Base-by-base conservation (phyloP, 2,797 vertebrate species). In the Gobio occitaniae region DNA sequence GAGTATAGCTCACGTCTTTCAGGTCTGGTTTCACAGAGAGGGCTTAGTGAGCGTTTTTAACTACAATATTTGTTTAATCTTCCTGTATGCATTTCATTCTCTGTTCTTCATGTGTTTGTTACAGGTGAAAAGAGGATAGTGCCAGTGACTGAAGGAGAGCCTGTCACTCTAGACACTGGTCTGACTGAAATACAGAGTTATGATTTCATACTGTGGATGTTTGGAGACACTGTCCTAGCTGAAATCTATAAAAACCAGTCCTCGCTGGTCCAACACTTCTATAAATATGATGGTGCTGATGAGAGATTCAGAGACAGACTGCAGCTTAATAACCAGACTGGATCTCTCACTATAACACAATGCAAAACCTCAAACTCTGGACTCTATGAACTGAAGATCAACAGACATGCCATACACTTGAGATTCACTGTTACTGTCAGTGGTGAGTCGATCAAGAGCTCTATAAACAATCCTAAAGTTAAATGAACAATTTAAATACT, bases 101-200 rank as follows among this genome's bases (percentile, higher is more conserved):
- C 7, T 68, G 7, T 38, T 38, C 65, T 68, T 15, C 4, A 29
- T 68, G 17, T 41, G 66, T 21, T 68, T 68, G 36, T 36, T 41
- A 69, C 66, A 68, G 65, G 17, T 68, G 65, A 36, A 38, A 1
- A 38, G 32, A 68, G 2, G 16, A 10, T 16, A 38, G 0, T 11
- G 65, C 19, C 17, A 11, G 16, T 10, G 65, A 38, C 1, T 4
- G 10, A 11, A 17, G 1, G 17, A 41, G 0, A 6, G 0, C 1
- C 36, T 2, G 36, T 25, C 25, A 25, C 25, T 25, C 25, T 25
- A 25, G 25, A 25, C 25, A 25, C 25, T 25, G 25, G 25, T 69
- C 52, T 41, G 11, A 12, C 36, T 21, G 36, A 69, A 41, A 41
- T 69, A 69, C 66, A 41, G 66, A 69, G 0, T 1, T 9, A 21